Evolutionary conservation across 2,797 vertebrate genomes (phyloP).

Genomic region (Sitta carolinensis): DNA sequence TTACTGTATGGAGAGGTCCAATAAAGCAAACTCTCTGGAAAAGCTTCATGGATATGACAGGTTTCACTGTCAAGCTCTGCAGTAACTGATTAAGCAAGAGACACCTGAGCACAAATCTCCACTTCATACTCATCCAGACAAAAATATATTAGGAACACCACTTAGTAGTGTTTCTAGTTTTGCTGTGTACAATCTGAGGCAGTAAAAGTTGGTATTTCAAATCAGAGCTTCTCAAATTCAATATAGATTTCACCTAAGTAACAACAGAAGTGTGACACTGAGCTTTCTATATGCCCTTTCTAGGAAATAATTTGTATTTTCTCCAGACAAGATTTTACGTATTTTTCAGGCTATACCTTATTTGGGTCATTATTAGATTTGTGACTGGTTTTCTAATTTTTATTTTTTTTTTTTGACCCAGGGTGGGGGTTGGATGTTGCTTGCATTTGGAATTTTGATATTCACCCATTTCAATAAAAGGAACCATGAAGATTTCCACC

Average conservation of each 20-base stretch:
- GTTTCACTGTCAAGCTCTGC: neutral
- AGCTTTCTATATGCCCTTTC: neutral
- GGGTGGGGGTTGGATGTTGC: fast-evolving
- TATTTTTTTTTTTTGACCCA: neutral
- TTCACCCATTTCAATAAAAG: neutral
- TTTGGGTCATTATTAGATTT: neutral
- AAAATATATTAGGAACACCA: neutral
- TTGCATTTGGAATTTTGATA: neutral
- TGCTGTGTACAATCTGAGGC: neutral
- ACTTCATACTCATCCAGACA: neutral
- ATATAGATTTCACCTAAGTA: neutral
- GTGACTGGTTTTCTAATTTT: neutral
- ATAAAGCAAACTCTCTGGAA: neutral
- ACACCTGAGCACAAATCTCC: neutral
- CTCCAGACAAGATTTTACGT: neutral
- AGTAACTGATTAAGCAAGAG: neutral
- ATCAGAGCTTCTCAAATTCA: neutral
- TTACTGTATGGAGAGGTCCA: neutral
- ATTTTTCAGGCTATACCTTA: neutral
- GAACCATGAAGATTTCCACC: neutral
- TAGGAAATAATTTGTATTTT: neutral
- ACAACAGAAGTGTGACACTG: neutral
- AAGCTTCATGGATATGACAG: neutral
- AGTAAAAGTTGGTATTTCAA: neutral
- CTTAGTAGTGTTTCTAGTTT: neutral